Base-by-base conservation (phyloP, 2,113 vertebrate species). In the Dipodomys stephensi region DNA sequence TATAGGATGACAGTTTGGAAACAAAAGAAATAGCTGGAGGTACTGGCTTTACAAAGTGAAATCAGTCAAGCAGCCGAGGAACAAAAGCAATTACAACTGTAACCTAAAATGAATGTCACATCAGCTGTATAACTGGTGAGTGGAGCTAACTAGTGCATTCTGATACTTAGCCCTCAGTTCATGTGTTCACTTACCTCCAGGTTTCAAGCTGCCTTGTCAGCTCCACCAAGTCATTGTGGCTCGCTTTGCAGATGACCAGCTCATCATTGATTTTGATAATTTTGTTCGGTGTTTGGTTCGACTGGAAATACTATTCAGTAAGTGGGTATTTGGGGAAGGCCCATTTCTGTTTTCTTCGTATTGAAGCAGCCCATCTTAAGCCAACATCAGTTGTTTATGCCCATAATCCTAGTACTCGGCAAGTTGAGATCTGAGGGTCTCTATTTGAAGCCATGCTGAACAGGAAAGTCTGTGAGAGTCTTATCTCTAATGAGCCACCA, bases 221-320 rank as follows among this genome's bases (percentile, higher is more conserved):
- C 90, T 99, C 6, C 98, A 98, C 39, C 98, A 99, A 90, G 71
- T 98, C 85, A 98, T 98, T 0, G 98, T 98, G 4, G 98, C 98
- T 57, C 98, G 98, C 46, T 98, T 98, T 72, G 98, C 98, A 10
- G 98, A 98, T 0, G 98, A 98, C 2, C 68, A 98, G 10, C 98
- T 98, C 46, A 68, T 97, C 93, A 97, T 98, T 30, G 98, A 99
- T 72, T 99, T 99, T 0, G 98, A 99, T 79, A 98, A 98, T 82
- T 99, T 98, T 1, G 97, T 98, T 20, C 97, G 98, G 39, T 98
- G 98, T 74, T 91, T 99, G 95, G 96, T 99, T 74, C 98, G 98
- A 7, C 97, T 99, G 46, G 98, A 98, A 94, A 98, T 97, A 0
- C 96, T 99, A 53, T 99, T 98, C 97, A 98, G 98, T 99, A 95